These are phyloP conservation scores for Hemichromis elongatus DNA, from an alignment of 2,113 vertebrate genomes.

Conservation along the genomic window DNA sequence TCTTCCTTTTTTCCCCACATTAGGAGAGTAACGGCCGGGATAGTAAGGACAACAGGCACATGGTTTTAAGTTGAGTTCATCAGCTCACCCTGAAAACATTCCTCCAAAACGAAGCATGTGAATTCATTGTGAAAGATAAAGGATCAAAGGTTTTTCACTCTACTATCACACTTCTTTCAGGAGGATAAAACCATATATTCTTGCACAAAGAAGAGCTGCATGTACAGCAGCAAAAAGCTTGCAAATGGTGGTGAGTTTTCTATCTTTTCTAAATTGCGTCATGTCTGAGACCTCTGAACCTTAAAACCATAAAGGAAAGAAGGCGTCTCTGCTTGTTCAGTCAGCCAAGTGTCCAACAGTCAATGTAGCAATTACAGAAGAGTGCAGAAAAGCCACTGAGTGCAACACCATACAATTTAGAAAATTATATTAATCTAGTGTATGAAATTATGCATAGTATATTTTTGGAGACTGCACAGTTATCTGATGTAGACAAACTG, in stretches of 20 bases:
- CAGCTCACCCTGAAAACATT: neutral
- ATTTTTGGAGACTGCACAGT: conserved; percentile 51
- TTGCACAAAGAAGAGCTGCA: neutral
- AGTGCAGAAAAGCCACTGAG: neutral
- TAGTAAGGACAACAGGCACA: neutral
- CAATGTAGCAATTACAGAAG: conserved; percentile 6
- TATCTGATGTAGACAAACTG: conserved; percentile 19
- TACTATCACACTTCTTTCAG: neutral
- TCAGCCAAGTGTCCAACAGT: neutral
- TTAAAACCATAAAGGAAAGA: conserved; percentile 5
- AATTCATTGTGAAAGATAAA: neutral
- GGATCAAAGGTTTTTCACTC: neutral
- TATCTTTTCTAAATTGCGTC: neutral
- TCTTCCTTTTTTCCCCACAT: conserved; percentile 9
- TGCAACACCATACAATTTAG: conserved; percentile 36
- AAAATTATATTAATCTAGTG: conserved; percentile 37
- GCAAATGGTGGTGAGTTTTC: neutral
- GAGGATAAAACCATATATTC: neutral
- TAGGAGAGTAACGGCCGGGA: neutral
- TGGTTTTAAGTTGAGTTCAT: neutral
- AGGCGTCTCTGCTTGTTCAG: neutral
- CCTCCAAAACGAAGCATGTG: neutral
- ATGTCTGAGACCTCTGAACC: neutral
- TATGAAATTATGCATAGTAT: conserved; percentile 40
- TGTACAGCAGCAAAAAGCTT: neutral